phyloP scores from a whole-genome alignment of 1,140 invertebrate species.

The Eumaeus atala region DNA sequence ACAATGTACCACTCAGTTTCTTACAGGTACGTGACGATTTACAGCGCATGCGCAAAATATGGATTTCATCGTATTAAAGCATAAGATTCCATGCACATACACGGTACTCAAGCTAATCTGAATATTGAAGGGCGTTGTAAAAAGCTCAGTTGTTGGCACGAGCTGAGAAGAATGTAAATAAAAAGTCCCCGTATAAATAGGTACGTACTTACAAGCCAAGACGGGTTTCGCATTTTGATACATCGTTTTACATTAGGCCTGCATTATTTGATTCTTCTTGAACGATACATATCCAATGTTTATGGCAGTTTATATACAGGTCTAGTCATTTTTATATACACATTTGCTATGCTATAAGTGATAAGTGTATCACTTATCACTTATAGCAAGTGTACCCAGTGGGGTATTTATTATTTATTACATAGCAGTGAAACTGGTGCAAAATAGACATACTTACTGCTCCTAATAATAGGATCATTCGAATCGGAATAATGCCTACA shows the following conservation, averaged over 20 bases:
- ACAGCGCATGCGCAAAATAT: neutral
- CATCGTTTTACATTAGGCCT: slow-evolving; percentile 2
- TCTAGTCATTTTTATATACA: too few relatives aligned
- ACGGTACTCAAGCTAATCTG: slow-evolving; percentile 17
- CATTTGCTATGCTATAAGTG: too few relatives aligned
- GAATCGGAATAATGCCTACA: too few relatives aligned
- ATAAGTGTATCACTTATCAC: too few relatives aligned
- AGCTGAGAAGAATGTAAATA: slow-evolving; percentile 45
- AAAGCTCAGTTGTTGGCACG: slow-evolving; percentile 51
- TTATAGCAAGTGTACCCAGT: too few relatives aligned
- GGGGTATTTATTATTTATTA: too few relatives aligned
- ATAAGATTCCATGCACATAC: slow-evolving; percentile 8
- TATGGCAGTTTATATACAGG: too few relatives aligned
- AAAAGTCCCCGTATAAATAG: slow-evolving; percentile 24
- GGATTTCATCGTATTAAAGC: slow-evolving; percentile 8
- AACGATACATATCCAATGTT: neutral
- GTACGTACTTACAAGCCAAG: slow-evolving; percentile 18
- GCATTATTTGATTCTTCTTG: neutral
- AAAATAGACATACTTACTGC: too few relatives aligned
- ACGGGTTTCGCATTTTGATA: slow-evolving; percentile 5
- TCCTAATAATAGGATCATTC: too few relatives aligned
- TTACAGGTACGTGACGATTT: neutral
- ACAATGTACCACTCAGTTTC: too few relatives aligned
- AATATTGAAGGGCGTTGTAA: slow-evolving; percentile 9
- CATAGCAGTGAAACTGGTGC: too few relatives aligned